Base-by-base conservation (phyloP, 2,113 vertebrate genomes). In the Cephalopterus ornatus region DNA sequence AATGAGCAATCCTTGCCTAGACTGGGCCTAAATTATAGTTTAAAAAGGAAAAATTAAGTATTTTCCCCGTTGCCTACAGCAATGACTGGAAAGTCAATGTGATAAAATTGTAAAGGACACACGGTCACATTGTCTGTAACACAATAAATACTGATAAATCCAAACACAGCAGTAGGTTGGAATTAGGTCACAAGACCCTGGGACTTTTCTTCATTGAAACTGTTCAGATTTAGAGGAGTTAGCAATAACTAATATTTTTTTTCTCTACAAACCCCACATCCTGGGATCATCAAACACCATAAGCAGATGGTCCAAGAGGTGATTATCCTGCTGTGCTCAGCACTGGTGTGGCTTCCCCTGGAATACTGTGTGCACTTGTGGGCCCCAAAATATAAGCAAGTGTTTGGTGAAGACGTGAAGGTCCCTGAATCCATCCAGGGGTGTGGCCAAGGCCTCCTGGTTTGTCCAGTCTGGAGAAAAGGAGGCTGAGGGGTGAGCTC, bases 291-390 rank as follows among this genome's bases (percentile, higher is more conserved):
- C 49, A 55, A 46, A 53, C 72, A 83, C 18, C 32, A 27, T 2
- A 32, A 58, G 4, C 47, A 80, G 9, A 15, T 1, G 1, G 46
- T 12, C 52, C 65, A 32, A 75, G 32, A 77, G 9, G 24, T 3
- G 42, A 77, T 49, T 24, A 21, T 35, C 27, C 63, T 8, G 2
- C 44, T 74, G 30, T 47, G 24, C 23, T 58, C 42, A 49, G 79
- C 0, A 0, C 2, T 56, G 58, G 2, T 19, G 35, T 3, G 8
- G 65, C 35, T 41, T 44, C 41, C 33, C 41, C 12, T 53, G 14
- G 28, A 70, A 21, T 8, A 37, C 0, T 37, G 68, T 2, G 11
- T 8, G 47, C 41, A 67, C 13, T 59, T 73, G 28, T 35, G 39
- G 58, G 42, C 53, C 59, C 59, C 19, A 49, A 44, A 73, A 59